Conservation (phyloP, 2,113 vertebrate genomes). For the Hemibates koningsi region DNA sequence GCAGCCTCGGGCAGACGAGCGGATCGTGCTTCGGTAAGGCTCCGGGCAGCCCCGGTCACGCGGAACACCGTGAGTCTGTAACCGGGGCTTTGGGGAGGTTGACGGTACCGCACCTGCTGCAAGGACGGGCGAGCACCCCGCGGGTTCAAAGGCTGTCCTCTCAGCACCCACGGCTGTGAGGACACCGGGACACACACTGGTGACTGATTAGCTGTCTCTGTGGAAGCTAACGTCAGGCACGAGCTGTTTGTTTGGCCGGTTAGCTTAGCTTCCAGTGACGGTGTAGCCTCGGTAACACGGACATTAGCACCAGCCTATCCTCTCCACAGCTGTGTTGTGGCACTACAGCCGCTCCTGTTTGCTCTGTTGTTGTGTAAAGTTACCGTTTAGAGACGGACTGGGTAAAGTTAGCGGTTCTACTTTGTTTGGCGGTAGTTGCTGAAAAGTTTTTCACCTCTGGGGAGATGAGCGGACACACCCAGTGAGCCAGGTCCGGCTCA, state of each 20-base stretch:
- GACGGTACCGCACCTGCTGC: neutral
- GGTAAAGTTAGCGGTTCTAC: neutral
- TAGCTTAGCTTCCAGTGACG: neutral
- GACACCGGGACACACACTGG: neutral
- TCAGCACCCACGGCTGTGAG: neutral
- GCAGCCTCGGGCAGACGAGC: neutral
- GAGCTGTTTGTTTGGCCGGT: neutral
- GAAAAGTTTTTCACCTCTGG: neutral
- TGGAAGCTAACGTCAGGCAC: neutral
- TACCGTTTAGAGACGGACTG: neutral
- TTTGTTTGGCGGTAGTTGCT: neutral
- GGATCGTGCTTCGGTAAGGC: conserved; percentile 34
- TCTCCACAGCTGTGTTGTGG: neutral
- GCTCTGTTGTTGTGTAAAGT: neutral
- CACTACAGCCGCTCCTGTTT: neutral
- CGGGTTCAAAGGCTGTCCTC: neutral
- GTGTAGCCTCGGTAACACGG: neutral
- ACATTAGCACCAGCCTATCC: neutral
- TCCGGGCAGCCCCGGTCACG: fast-evolving
- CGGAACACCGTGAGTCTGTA: neutral
- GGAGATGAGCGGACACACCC: conserved; percentile 43
- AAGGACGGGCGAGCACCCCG: neutral
- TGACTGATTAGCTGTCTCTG: neutral
- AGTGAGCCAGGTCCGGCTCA: neutral
- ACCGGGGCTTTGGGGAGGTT: neutral